Conservation (phyloP, 2,113 vertebrate species). For the Acanthisitta chloris region DNA sequence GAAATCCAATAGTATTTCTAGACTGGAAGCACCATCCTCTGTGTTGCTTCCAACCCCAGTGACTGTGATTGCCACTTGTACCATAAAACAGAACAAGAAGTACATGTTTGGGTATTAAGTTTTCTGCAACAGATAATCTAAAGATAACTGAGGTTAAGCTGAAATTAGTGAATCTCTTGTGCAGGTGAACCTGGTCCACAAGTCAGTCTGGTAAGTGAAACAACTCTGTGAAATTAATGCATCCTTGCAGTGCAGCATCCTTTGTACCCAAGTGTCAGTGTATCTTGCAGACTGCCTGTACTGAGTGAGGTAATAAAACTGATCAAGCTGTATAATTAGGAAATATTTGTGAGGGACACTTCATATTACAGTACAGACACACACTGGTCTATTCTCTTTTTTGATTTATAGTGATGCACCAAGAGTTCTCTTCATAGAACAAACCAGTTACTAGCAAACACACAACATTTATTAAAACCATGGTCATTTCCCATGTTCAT, state of each 20-base stretch:
- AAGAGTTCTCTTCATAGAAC: slow-evolving; percentile 76
- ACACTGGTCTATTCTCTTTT: slow-evolving; percentile 47
- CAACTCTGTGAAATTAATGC: background rate
- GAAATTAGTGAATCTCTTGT: background rate
- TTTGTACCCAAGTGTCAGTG: background rate
- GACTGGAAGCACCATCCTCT: background rate
- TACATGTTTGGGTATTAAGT: background rate
- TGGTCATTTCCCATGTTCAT: background rate
- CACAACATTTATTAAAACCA: slow-evolving; percentile 78
- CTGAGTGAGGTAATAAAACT: slow-evolving; percentile 21
- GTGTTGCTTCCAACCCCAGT: background rate
- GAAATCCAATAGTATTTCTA: background rate
- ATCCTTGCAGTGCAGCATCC: slow-evolving; percentile 65
- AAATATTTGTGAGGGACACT: slow-evolving; percentile 25
- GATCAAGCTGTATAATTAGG: slow-evolving; percentile 54
- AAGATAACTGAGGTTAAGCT: background rate
- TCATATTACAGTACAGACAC: slow-evolving; percentile 64
- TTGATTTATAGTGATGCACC: slow-evolving; percentile 65
- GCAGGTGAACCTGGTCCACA: background rate
- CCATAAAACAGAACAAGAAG: background rate
- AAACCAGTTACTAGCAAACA: slow-evolving; percentile 74
- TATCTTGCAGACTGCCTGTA: background rate
- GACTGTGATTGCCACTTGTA: background rate
- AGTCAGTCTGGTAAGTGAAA: background rate
- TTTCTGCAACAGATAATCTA: background rate